Conservation (phyloP, 2,888 invertebrate species). For the Lepetodrilus schrolli region DNA sequence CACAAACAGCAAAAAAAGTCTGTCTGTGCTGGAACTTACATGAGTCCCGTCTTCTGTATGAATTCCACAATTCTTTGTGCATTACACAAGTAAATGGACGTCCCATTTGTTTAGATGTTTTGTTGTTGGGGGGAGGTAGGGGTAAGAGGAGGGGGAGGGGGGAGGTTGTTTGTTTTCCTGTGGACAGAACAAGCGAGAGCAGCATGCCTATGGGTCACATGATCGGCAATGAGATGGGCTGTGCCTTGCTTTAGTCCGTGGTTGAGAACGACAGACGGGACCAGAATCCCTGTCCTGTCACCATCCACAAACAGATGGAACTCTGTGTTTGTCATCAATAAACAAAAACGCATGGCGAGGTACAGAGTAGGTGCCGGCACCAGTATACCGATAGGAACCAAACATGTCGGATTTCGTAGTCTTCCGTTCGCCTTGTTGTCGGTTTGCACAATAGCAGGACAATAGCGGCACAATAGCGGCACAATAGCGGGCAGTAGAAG, state of each 20-base stretch:
- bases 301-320: constrained; percentile 17
- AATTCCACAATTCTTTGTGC: constrained; percentile 27
- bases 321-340: constrained; percentile 19
- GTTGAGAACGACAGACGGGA: neutral
- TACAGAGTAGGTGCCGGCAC: constrained; percentile 21
- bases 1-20: constrained; percentile 27
- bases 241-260: constrained; percentile 10
- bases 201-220: constrained; percentile 23
- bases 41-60: constrained; percentile 3
- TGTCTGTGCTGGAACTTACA: neutral
- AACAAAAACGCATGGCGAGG: constrained; percentile 25
- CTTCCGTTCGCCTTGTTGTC: constrained; percentile 9
- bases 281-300: constrained; percentile 7
- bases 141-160: no score
- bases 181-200: constrained; percentile 18
- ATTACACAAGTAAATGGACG: constrained; percentile 24
- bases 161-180: constrained; percentile 6
- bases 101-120: constrained; percentile 16
- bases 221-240: constrained; percentile 3
- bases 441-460: constrained; percentile 17
- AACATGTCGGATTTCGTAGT: constrained; percentile 22
- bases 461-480: no score
- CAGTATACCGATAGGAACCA: constrained; percentile 17
- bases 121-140: no score
- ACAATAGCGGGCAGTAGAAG: neutral